Percentiles rank a stretch among this genome's conserved stretches.
Conservation (phyloP, 1,140 invertebrate genomes). For the Neodiprion virginianus region DNA sequence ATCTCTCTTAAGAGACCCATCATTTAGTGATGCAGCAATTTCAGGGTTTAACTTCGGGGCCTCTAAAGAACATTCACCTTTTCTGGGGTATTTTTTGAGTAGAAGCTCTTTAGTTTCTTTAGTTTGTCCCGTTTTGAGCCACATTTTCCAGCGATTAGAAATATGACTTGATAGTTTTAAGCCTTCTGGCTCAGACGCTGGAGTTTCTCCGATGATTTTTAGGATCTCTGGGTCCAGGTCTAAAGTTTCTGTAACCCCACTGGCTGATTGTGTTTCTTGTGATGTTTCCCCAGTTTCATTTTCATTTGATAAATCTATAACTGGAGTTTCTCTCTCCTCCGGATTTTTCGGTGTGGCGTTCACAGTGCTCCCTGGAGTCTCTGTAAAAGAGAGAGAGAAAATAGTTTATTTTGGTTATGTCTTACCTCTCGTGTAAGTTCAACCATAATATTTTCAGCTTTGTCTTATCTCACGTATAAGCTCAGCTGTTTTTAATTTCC, state of each 20-base stretch:
- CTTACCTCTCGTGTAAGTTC: background rate
- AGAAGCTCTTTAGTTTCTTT: background rate
- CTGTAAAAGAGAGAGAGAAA: too few species aligned
- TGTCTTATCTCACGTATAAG: background rate
- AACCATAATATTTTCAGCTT: background rate
- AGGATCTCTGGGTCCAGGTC: background rate
- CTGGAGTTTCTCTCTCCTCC: background rate
- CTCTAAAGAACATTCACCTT: slow-evolving; percentile 1
- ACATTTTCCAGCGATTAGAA: background rate
- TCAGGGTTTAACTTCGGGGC: slow-evolving; percentile 13
- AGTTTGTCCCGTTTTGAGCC: background rate
- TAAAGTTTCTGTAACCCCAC: background rate
- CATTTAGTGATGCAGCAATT: slow-evolving; percentile 1
- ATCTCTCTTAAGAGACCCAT: slow-evolving; percentile 13
- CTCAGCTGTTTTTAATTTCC: background rate
- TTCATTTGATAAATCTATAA: background rate
- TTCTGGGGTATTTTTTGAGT: slow-evolving; percentile 6
- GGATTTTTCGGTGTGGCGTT: background rate
- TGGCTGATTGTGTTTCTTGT: background rate
- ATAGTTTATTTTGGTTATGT: too few species aligned
- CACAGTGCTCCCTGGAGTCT: background rate
- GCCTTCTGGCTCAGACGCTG: background rate
- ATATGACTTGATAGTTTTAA: background rate
- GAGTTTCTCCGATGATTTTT: background rate
- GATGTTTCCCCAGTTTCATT: background rate